phyloP scores from a whole-genome alignment of 2,797 vertebrate genomes.

The Tangara arthus region DNA sequence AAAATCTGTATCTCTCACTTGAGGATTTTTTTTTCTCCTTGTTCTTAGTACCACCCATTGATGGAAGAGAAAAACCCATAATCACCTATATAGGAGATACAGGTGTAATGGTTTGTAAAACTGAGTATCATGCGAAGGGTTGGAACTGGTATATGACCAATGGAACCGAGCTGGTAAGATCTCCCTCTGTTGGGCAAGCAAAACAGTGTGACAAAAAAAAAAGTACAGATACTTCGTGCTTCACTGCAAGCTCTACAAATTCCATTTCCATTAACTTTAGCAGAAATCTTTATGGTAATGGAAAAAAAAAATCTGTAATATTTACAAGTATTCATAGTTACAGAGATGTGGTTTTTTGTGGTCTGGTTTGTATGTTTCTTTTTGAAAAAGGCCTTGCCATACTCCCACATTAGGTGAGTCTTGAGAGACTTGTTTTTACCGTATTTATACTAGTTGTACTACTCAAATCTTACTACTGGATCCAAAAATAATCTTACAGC shows the following conservation, averaged over 20 bases:
- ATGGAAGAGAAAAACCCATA: conserved; percentile 77
- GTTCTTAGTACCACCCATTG: conserved; percentile 78
- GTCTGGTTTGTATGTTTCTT: background rate
- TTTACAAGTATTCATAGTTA: background rate
- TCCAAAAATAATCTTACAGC: background rate
- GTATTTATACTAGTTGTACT: background rate
- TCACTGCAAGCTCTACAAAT: background rate
- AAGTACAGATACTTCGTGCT: background rate
- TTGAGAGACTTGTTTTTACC: background rate
- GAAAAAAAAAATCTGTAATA: rapidly evolving
- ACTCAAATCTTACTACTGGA: background rate
- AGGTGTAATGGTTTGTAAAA: conserved; percentile 78
- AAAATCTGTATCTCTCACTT: background rate
- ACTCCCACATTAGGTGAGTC: background rate
- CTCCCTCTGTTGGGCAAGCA: background rate
- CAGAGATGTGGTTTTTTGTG: background rate
- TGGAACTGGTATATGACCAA: conserved; percentile 87
- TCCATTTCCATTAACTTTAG: background rate
- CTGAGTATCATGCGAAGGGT: conserved; percentile 55
- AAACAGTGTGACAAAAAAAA: background rate
- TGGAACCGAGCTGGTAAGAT: conserved; percentile 80
- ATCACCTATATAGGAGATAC: conserved; percentile 82
- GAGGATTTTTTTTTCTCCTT: background rate
- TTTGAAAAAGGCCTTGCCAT: background rate
- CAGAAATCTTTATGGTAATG: background rate